Percentiles rank a stretch among this genome's conserved stretches.
Evolutionary conservation across 1,140 invertebrate genomes (phyloP).

Genomic region (Heliothis subflexa): DNA sequence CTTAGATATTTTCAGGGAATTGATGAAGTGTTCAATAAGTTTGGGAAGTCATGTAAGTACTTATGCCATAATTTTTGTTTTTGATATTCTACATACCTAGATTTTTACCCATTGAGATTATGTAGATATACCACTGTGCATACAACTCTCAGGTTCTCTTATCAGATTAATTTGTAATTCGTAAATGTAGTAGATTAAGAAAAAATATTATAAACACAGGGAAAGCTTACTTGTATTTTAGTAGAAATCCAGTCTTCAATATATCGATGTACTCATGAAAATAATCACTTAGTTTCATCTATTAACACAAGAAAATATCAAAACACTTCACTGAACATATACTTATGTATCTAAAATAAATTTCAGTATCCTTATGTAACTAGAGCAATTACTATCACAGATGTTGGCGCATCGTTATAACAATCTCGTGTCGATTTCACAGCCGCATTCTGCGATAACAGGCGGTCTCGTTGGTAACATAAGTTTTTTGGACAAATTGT

Average conservation of each 20-base stretch:
- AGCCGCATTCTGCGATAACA: constrained; percentile 49
- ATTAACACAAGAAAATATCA: constrained; percentile 49
- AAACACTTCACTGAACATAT: constrained; percentile 75
- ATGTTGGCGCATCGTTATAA: constrained; percentile 79
- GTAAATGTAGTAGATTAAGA: background rate
- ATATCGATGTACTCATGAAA: constrained; percentile 29
- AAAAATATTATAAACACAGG: background rate
- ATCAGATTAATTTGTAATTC: no score
- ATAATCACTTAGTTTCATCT: constrained; percentile 50
- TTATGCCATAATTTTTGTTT: no score
- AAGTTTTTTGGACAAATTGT: constrained; percentile 73
- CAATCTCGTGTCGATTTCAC: constrained; percentile 59
- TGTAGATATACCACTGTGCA: no score
- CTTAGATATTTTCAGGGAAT: no score
- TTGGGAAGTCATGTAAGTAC: no score
- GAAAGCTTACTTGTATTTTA: constrained; percentile 48
- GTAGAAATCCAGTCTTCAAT: constrained; percentile 51
- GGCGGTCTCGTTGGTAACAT: constrained; percentile 62
- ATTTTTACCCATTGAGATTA: no score
- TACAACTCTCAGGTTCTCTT: no score
- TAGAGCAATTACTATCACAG: constrained; percentile 73
- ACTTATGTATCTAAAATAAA: constrained; percentile 66
- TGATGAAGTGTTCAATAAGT: no score
- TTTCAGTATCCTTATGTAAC: constrained; percentile 74
- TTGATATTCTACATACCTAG: no score